These are phyloP conservation scores for Crypturellus tataupa DNA, from an alignment of 2,797 vertebrate genomes.

Conservation along the genomic window DNA sequence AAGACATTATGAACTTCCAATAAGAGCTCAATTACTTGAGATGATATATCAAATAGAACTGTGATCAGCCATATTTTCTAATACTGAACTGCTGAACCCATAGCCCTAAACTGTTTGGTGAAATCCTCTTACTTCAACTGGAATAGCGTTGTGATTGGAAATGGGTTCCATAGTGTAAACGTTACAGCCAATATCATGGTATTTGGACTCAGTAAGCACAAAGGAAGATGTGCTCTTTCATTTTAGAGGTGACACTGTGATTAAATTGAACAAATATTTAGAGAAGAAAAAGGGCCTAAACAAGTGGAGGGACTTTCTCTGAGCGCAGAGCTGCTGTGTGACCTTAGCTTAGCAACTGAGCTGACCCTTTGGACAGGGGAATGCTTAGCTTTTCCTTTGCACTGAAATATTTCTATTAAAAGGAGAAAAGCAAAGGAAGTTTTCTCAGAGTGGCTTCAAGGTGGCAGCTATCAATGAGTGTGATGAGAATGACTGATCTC, in stretches of 20 bases:
- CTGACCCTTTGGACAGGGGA: not conserved
- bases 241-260: not conserved
- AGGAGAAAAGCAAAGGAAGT: not conserved
- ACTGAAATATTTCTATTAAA: not conserved
- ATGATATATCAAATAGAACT: not conserved
- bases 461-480: not conserved
- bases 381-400: not conserved
- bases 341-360: not conserved
- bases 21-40: not conserved
- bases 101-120: not conserved
- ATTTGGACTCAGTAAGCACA: not conserved
- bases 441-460: not conserved
- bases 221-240: not conserved
- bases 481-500: not conserved
- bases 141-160: not conserved
- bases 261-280: slow-evolving; percentile 44
- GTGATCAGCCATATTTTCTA: not conserved
- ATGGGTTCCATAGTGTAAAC: not conserved
- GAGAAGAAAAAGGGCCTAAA: not conserved
- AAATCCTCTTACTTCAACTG: not conserved
- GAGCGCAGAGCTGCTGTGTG: not conserved
- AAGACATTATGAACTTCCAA: not conserved
- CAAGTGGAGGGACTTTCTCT: not conserved
- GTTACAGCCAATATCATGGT: not conserved
- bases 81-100: not conserved